Percentiles rank a stretch among this genome's conserved stretches.
Evolutionary conservation across 2,113 vertebrate genomes (phyloP).

Genomic region (Trogon surrucura): DNA sequence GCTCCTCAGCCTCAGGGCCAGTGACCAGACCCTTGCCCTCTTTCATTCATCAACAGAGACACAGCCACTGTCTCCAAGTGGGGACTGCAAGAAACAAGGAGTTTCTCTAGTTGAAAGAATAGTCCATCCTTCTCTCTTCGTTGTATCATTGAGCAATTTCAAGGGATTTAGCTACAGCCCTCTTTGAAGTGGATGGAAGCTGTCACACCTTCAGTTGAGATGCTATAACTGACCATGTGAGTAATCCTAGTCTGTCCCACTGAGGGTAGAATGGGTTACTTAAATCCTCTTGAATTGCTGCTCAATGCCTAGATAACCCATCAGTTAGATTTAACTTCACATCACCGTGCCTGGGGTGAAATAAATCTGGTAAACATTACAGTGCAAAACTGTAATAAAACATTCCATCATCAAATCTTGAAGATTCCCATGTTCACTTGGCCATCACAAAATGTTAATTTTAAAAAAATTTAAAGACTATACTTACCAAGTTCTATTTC

Average conservation of each 20-base stretch:
- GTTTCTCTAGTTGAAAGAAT: background rate
- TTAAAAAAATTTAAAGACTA: background rate
- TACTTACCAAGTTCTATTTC: constrained; percentile 74
- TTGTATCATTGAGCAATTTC: background rate
- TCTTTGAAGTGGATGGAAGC: background rate
- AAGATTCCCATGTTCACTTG: background rate
- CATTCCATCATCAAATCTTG: background rate
- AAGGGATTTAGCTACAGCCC: background rate
- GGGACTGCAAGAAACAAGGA: background rate
- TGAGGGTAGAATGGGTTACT: background rate
- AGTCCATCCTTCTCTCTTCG: background rate
- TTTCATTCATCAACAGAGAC: background rate
- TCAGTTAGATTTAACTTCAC: background rate
- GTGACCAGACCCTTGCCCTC: background rate
- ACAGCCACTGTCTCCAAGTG: background rate
- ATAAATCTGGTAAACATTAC: background rate
- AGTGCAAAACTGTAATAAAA: background rate
- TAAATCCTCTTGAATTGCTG: background rate
- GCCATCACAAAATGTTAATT: background rate
- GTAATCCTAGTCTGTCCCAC: background rate
- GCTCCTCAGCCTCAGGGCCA: background rate
- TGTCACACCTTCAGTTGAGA: background rate
- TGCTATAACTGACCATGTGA: background rate
- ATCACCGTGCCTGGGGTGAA: background rate
- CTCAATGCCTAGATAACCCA: background rate